These are phyloP conservation scores for Wasmannia auropunctata DNA, from an alignment of 1,140 invertebrate genomes.

Conservation along the genomic window DNA sequence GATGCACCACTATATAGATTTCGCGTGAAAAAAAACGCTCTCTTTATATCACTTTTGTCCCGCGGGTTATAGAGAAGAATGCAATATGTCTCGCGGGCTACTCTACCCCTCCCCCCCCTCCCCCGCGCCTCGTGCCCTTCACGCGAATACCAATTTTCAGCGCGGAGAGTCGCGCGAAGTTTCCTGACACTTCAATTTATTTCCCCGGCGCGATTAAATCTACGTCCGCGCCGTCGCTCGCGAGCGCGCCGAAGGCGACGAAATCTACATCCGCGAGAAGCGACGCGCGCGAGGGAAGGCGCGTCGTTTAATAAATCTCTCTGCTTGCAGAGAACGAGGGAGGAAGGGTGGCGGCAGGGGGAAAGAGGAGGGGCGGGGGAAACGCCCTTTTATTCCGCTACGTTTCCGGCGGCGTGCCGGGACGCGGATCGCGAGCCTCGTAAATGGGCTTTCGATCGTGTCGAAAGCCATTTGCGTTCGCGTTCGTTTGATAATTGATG, in stretches of 20 bases:
- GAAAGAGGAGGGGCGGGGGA: no score
- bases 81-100: conserved; percentile 30
- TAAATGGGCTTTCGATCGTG: conserved; percentile 47
- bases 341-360: not conserved
- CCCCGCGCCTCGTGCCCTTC: not conserved
- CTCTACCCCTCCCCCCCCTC: no score
- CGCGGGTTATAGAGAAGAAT: conserved; percentile 10
- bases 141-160: conserved; percentile 54
- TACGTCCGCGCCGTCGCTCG: conserved; percentile 47
- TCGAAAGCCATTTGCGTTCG: conserved; percentile 31
- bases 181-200: conserved; percentile 59
- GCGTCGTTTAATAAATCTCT: conserved; percentile 57
- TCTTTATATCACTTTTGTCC: conserved; percentile 11
- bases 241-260: conserved; percentile 54
- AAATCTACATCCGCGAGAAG: conserved; percentile 52
- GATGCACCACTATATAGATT: conserved; percentile 89
- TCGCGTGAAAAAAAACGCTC: not conserved
- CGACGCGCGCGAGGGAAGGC: conserved; percentile 17
- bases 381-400: conserved; percentile 40
- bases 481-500: conserved; percentile 49
- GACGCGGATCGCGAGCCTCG: conserved; percentile 21
- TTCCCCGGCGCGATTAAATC: conserved; percentile 55
- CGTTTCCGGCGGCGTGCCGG: conserved; percentile 32
- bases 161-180: conserved; percentile 44
- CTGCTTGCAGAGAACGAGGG: not conserved